These are phyloP conservation scores for Crotalus tigris DNA, from an alignment of 2,113 vertebrate species.

Conservation along the genomic window DNA sequence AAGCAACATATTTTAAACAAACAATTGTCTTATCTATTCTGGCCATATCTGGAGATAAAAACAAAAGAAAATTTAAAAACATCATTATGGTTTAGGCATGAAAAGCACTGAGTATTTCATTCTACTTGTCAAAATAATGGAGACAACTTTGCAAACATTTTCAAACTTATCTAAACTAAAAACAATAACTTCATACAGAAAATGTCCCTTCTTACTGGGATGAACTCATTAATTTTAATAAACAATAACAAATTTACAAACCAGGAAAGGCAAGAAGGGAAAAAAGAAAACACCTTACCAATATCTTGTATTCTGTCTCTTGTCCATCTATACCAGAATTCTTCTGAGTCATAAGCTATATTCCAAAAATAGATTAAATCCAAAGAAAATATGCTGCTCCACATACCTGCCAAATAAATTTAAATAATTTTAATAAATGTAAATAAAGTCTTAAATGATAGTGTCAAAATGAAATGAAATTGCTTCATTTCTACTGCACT, in stretches of 20 bases:
- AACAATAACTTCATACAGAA: not conserved
- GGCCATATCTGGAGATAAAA: not conserved
- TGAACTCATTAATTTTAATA: not conserved
- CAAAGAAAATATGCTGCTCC: constrained; percentile 80
- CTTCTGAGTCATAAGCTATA: constrained; percentile 68
- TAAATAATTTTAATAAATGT: not conserved
- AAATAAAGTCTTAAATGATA: constrained; percentile 11
- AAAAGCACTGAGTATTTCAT: not conserved
- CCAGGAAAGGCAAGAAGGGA: not conserved
- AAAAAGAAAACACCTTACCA: constrained; percentile 53
- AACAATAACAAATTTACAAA: not conserved
- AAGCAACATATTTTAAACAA: not conserved
- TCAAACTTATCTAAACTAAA: not conserved
- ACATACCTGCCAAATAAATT: constrained; percentile 63
- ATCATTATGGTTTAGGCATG: not conserved
- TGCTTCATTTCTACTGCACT: constrained; percentile 19
- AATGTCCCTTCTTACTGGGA: not conserved
- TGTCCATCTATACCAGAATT: constrained; percentile 75
- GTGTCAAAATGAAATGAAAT: constrained; percentile 29
- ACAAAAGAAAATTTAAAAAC: not conserved
- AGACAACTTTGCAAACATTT: not conserved
- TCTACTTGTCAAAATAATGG: not conserved
- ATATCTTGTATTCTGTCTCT: constrained; percentile 73
- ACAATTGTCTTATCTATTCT: too few relatives aligned
- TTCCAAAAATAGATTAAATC: constrained; percentile 77